Conservation (phyloP, 2,113 vertebrate species). For the Motacilla tschutschensis region DNA sequence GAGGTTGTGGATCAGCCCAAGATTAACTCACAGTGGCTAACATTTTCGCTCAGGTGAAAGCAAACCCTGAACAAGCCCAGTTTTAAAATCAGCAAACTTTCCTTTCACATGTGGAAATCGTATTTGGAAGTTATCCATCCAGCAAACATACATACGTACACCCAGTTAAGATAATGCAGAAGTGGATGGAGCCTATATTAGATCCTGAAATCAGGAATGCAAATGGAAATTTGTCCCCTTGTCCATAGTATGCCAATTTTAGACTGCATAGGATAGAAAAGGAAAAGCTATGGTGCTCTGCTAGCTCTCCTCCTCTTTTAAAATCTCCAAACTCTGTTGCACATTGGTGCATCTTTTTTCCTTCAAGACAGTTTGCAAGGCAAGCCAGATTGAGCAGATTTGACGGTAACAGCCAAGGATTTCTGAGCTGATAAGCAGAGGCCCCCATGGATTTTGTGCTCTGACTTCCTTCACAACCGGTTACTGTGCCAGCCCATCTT, state of each 20-base stretch:
- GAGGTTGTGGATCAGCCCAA: slow-evolving; percentile 1
- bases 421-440: slow-evolving; percentile 4
- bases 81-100: neutral
- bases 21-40: neutral
- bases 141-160: neutral
- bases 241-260: neutral
- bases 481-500: neutral
- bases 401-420: neutral
- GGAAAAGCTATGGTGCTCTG: neutral
- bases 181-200: accelerated
- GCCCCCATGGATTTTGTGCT: neutral
- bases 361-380: neutral
- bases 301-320: neutral
- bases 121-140: neutral
- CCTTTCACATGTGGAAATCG: neutral
- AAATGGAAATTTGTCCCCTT: neutral
- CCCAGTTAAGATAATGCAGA: neutral
- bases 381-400: slow-evolving; percentile 11
- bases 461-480: neutral
- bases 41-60: neutral
- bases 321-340: neutral
- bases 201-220: neutral
- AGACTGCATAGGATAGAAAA: neutral
- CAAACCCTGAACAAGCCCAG: neutral
- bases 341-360: neutral